These are phyloP conservation scores for Chionomys nivalis DNA, from an alignment of 2,113 vertebrate species.

Conservation along the genomic window DNA sequence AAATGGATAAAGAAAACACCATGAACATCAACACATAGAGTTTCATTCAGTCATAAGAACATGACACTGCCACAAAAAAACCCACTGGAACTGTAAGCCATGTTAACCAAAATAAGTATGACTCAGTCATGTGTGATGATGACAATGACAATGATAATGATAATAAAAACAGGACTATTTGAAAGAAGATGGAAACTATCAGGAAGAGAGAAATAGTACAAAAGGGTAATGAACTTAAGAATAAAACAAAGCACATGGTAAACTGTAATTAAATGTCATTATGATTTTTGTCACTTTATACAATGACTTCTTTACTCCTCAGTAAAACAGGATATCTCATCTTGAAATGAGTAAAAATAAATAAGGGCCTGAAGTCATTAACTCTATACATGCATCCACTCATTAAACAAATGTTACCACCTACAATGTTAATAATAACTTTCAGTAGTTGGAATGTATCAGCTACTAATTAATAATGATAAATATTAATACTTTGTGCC, in stretches of 20 bases:
- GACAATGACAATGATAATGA: neutral
- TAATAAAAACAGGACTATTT: neutral
- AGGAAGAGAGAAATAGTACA: neutral
- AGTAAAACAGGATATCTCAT: slow-evolving; percentile 13
- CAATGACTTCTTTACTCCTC: neutral
- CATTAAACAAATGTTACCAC: slow-evolving; percentile 8
- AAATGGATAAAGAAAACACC: neutral
- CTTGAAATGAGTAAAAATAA: neutral
- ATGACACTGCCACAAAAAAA: neutral
- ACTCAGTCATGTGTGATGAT: neutral
- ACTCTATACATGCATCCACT: neutral
- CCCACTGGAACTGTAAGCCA: neutral
- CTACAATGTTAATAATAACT: neutral
- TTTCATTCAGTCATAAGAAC: neutral
- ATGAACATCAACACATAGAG: neutral
- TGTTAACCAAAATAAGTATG: neutral
- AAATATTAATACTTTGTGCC: neutral
- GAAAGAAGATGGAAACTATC: neutral
- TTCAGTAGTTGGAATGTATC: neutral
- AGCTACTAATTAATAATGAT: neutral
- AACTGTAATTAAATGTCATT: neutral
- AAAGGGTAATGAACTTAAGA: neutral
- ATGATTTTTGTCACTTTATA: neutral
- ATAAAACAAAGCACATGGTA: neutral
- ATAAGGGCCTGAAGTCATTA: neutral